These are phyloP conservation scores for Mallotus villosus DNA, from an alignment of 2,797 vertebrate genomes.

Conservation along the genomic window DNA sequence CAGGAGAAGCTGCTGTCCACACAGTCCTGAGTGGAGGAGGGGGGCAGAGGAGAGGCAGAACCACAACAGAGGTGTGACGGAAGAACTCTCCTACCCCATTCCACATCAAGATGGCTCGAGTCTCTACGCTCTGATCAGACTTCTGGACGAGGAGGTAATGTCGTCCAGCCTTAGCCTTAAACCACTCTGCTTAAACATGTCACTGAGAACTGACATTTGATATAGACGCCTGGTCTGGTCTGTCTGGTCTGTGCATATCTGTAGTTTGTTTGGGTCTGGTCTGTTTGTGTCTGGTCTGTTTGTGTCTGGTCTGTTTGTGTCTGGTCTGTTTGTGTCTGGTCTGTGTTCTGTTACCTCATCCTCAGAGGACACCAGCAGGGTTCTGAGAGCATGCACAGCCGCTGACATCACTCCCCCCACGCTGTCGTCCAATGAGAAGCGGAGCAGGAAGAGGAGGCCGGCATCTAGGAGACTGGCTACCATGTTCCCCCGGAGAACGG, in stretches of 20 bases:
- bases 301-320: not conserved
- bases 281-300: not conserved
- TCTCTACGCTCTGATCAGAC: too few species aligned
- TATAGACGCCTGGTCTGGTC: not conserved
- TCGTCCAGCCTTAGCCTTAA: too few species aligned
- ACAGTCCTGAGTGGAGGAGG: slow-evolving; percentile 74
- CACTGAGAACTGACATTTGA: too few species aligned
- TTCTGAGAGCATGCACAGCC: slow-evolving; percentile 78
- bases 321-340: not conserved
- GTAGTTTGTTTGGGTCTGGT: not conserved
- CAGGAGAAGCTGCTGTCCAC: slow-evolving; percentile 90
- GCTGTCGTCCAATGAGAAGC: slow-evolving; percentile 89
- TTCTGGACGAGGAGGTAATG: too few species aligned
- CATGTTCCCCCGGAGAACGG: slow-evolving; percentile 80
- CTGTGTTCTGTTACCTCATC: slow-evolving; percentile 82
- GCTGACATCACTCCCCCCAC: slow-evolving; percentile 88
- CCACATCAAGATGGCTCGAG: too few species aligned
- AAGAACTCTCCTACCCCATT: not conserved
- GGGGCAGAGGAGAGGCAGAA: slow-evolving; percentile 5
- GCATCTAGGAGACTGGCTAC: slow-evolving; percentile 87
- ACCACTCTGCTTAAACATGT: too few species aligned
- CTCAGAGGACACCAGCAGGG: slow-evolving; percentile 83
- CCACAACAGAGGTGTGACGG: not conserved
- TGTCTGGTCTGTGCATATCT: not conserved
- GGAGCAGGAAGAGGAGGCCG: slow-evolving; percentile 92